Evolutionary conservation across 2,888 invertebrate species (phyloP).

Genomic region (Ganaspis brasiliensis): DNA sequence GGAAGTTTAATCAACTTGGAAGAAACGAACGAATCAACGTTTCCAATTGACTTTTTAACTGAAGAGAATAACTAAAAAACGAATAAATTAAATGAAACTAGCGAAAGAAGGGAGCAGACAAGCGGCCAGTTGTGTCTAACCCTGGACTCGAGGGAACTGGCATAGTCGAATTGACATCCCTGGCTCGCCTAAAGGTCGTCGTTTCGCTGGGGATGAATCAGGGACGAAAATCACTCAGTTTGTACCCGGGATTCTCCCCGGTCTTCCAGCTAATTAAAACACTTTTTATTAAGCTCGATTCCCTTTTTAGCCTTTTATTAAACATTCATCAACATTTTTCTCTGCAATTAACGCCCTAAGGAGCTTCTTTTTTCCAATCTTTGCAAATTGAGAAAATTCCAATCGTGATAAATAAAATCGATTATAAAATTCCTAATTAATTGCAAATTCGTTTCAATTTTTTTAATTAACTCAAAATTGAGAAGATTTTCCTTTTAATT

Average conservation of each 20-base stretch:
- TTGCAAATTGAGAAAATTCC: too few species aligned
- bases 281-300: background rate
- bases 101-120: slow-evolving; percentile 82
- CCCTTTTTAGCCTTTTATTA: too few species aligned
- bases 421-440: too few species aligned
- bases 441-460: too few species aligned
- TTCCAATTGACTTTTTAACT: slow-evolving; percentile 48
- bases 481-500: too few species aligned
- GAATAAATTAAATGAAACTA: slow-evolving; percentile 78
- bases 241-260: slow-evolving; percentile 66
- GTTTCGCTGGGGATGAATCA: slow-evolving; percentile 37
- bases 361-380: too few species aligned
- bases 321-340: too few species aligned
- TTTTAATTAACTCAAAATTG: too few species aligned
- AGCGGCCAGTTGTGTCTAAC: slow-evolving; percentile 83
- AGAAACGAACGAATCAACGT: slow-evolving; percentile 31
- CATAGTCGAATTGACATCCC: slow-evolving; percentile 52
- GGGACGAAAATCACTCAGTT: slow-evolving; percentile 74
- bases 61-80: slow-evolving; percentile 60
- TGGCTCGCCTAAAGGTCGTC: slow-evolving; percentile 43
- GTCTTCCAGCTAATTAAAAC: background rate
- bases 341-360: too few species aligned
- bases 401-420: too few species aligned
- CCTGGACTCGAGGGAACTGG: slow-evolving; percentile 82
- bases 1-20: slow-evolving; percentile 50